phyloP scores from a whole-genome alignment of 2,888 invertebrate genomes.

The Cephonodes hylas region DNA sequence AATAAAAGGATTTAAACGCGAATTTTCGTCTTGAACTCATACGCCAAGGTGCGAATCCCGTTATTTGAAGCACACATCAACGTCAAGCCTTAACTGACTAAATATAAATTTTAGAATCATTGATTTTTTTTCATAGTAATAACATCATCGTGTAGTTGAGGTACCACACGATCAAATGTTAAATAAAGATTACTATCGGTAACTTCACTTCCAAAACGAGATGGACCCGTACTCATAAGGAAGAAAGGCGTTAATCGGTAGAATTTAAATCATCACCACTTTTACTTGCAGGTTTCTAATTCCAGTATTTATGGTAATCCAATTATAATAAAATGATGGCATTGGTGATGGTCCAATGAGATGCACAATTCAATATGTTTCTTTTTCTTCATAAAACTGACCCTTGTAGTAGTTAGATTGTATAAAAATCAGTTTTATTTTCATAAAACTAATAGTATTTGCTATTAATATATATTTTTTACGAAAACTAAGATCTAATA shows the following conservation, averaged over 20 bases:
- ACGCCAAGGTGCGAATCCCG: not conserved
- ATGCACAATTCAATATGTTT: not conserved
- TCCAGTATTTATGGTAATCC: not conserved
- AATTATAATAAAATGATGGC: not conserved
- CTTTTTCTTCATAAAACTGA: not conserved
- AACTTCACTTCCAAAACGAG: constrained; percentile 19
- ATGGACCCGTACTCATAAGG: not conserved
- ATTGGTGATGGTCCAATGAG: not conserved
- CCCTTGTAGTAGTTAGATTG: no score
- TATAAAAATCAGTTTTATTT: no score
- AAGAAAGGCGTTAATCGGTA: not conserved
- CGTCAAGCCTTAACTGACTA: not conserved
- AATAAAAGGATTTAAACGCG: no score
- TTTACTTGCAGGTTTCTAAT: constrained; percentile 11
- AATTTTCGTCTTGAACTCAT: not conserved
- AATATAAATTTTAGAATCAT: not conserved
- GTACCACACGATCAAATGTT: constrained; percentile 42
- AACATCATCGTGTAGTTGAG: not conserved
- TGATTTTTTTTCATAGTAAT: not conserved
- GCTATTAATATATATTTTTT: no score
- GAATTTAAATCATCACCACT: constrained; percentile 17
- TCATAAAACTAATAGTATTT: no score
- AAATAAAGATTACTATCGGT: constrained; percentile 47
- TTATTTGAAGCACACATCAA: not conserved
- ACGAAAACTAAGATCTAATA: no score